phyloP scores from a whole-genome alignment of 1,140 invertebrate genomes.

The Amphibalanus amphitrite region DNA sequence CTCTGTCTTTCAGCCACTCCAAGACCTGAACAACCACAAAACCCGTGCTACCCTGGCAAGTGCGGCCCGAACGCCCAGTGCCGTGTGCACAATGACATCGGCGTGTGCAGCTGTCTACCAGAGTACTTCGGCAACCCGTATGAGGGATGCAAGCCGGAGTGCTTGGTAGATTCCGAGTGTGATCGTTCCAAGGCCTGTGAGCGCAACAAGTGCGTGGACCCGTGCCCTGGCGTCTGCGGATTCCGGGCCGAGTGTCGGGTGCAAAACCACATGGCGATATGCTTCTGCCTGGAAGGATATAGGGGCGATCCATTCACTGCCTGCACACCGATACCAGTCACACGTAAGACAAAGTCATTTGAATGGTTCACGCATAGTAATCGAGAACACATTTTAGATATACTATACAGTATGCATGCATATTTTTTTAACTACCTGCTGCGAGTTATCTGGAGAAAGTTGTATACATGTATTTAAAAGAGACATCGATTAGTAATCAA shows the following conservation, averaged over 20 bases:
- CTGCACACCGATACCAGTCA: conserved; percentile 24
- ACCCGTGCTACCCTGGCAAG: conserved; percentile 7
- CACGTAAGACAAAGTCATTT: too few species aligned
- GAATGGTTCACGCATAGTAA: too few species aligned
- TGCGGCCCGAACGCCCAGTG: conserved; percentile 64
- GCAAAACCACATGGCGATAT: conserved; percentile 18
- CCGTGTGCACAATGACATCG: conserved; percentile 41
- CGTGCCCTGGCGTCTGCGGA: conserved; percentile 55
- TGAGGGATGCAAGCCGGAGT: conserved; percentile 47
- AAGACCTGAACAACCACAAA: too few species aligned
- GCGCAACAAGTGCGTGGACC: conserved; percentile 57
- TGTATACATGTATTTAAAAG: too few species aligned
- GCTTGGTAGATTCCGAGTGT: conserved; percentile 47
- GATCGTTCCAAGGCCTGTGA: conserved; percentile 36
- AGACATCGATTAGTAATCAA: conserved; percentile 21
- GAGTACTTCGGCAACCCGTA: conserved; percentile 27
- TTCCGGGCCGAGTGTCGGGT: conserved; percentile 21
- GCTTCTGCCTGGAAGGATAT: conserved; percentile 24
- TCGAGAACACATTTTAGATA: too few species aligned
- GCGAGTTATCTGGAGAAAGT: too few species aligned
- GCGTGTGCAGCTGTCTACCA: conserved; percentile 49
- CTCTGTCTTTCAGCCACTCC: too few species aligned
- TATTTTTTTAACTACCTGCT: too few species aligned
- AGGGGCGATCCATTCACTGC: conserved; percentile 34
- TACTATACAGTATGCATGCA: too few species aligned